phyloP scores from a whole-genome alignment of 2,113 vertebrate genomes.

The Nothobranchius furzeri region DNA sequence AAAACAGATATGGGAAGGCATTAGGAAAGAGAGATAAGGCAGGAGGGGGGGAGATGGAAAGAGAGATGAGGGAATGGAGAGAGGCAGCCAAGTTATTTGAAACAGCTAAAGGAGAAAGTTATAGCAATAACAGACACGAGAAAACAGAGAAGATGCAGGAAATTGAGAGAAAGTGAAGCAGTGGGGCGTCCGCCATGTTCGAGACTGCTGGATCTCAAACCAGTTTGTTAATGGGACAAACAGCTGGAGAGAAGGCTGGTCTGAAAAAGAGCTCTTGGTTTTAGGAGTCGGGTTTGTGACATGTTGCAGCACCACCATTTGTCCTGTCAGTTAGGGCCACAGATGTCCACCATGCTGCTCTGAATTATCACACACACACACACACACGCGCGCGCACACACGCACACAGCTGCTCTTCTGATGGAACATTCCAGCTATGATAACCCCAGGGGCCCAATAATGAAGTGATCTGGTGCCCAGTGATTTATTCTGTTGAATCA shows the following conservation, averaged over 20 bases:
- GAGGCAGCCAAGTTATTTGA: slow-evolving; percentile 33
- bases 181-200: slow-evolving; percentile 9
- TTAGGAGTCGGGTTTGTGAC: slow-evolving; percentile 44
- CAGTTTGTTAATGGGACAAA: slow-evolving; percentile 57
- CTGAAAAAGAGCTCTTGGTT: slow-evolving; percentile 62
- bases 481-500: slow-evolving; percentile 76
- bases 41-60: not conserved
- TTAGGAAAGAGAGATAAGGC: slow-evolving; percentile 63
- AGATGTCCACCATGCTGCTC: slow-evolving; percentile 38
- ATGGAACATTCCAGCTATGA: slow-evolving; percentile 76
- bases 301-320: slow-evolving; percentile 55
- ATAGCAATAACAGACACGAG: slow-evolving; percentile 55
- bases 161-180: slow-evolving; percentile 36
- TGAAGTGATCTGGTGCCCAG: slow-evolving; percentile 73
- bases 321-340: slow-evolving; percentile 60
- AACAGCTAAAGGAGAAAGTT: slow-evolving; percentile 30
- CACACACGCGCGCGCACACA: slow-evolving; percentile 20
- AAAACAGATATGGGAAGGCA: slow-evolving; percentile 66
- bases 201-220: slow-evolving; percentile 44
- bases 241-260: slow-evolving; percentile 66
- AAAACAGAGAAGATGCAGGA: slow-evolving; percentile 33
- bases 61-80: slow-evolving; percentile 45
- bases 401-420: slow-evolving; percentile 33
- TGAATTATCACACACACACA: slow-evolving; percentile 47
- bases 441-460: slow-evolving; percentile 70